Base-by-base conservation (phyloP, 2,888 invertebrate genomes). In the Rhaphigaster nebulosa region DNA sequence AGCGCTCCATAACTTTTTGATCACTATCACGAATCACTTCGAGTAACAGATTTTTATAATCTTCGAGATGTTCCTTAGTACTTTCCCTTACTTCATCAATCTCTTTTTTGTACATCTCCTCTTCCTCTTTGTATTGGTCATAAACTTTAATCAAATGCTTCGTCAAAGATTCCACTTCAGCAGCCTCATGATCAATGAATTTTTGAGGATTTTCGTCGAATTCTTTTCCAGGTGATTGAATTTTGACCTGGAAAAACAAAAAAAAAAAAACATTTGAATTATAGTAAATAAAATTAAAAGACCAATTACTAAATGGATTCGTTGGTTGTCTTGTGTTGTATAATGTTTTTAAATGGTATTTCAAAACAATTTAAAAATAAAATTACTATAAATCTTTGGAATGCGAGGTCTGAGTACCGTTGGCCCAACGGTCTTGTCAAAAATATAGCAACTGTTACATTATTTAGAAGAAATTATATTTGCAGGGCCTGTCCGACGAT, bases 91-190 rank as follows among this genome's bases (percentile, higher is more conserved):
- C 38, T 20, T 76, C 34, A 0, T 38, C 34, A 8, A 76, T 34
- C 8, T 76, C 70, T 8, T 38, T 34, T 23, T 38, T 18, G 70
- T 76, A 38, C 38, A 5, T 76, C 38, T 45, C 26, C 15, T 84
- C 84, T 50, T 84, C 84, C 15, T 50, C 84, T n/a, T 84, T 84
- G 84, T 84, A 84, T 18, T 84, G 20, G 26, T 41, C 45, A 18
- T 84, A 84, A 0, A 84, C 84, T 50, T 41, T 45, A 5, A 38
- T 15, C 10, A 84, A 23, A 45, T 84, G 84, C 23, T 84, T 26
- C 26, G 38, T 45, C 45, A 84, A n/a, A 13, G 84, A 45, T 50
- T 84, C 84, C 8, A 84, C 45, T 26, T 84, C 84, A 13, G 41
- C 26, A n/a, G 45, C 45, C 15, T 84, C 84, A 0, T 84, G 1